Evolutionary conservation across 1,140 invertebrate species (phyloP).

Genomic region (Drosophila obscura): DNA sequence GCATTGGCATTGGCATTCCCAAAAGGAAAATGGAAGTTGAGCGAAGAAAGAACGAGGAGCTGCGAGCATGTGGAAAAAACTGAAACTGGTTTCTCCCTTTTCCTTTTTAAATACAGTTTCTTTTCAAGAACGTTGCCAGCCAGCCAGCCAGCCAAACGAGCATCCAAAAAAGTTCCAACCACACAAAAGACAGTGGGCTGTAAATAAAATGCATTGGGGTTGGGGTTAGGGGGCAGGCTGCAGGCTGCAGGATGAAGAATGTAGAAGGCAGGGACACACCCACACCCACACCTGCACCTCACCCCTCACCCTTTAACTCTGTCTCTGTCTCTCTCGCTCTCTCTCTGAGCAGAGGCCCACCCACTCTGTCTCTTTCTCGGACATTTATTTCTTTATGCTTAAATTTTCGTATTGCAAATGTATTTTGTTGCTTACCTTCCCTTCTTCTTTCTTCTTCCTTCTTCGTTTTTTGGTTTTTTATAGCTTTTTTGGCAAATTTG

Average conservation of each 20-base stretch:
- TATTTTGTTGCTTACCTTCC: slow-evolving; percentile 3
- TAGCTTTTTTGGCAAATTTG: slow-evolving; percentile 5
- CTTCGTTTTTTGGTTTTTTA: slow-evolving; percentile 20
- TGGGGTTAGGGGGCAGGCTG: background rate
- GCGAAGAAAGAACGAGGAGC: slow-evolving; percentile 2
- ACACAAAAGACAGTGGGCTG: background rate
- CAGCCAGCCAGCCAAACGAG: background rate
- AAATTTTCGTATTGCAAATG: background rate
- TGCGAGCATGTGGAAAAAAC: slow-evolving; percentile 32
- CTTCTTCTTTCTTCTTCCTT: background rate
- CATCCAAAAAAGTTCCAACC: background rate
- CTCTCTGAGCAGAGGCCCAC: background rate
- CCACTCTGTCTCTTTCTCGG: background rate
- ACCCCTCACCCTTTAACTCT: background rate
- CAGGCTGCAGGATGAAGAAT: slow-evolving; percentile 2
- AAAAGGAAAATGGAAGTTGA: slow-evolving; percentile 73
- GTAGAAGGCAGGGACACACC: slow-evolving; percentile 4
- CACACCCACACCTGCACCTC: too few species aligned
- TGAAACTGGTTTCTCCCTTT: slow-evolving; percentile 79
- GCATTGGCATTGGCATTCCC: slow-evolving; percentile 24
- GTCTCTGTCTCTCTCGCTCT: background rate
- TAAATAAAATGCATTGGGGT: background rate
- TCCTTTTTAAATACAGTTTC: slow-evolving; percentile 81
- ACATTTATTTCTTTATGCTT: too few species aligned
- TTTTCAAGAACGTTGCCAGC: slow-evolving; percentile 45